A percentile compares a stretch with the other conserved stretches of the same genome.
Evolutionary conservation across 2,113 vertebrate genomes (phyloP).

Genomic region (Stigmatopora nigra): DNA sequence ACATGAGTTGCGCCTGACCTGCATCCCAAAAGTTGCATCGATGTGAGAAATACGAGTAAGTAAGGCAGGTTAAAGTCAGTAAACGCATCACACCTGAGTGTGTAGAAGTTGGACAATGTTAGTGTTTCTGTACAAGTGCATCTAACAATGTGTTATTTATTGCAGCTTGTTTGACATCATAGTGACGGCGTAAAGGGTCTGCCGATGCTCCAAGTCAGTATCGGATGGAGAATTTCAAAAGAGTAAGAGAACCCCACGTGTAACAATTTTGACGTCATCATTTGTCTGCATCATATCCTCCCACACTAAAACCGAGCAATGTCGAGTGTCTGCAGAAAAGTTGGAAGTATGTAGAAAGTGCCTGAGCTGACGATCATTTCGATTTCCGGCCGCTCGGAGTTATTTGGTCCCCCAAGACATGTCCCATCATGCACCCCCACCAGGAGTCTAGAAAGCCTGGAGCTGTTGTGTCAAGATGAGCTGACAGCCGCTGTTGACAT

Average conservation of each 20-base stretch:
- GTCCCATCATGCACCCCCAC: constrained; percentile 21
- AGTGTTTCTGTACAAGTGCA: constrained; percentile 50
- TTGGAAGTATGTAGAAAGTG: constrained; percentile 5
- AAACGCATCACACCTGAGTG: constrained; percentile 46
- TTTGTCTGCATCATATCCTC: constrained; percentile 14
- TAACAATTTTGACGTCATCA: constrained; percentile 2
- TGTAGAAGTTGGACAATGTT: constrained; percentile 42
- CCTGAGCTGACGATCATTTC: constrained; percentile 25
- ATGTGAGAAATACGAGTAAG: constrained; percentile 23
- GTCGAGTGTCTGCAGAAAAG: constrained; percentile 13
- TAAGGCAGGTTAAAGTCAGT: constrained; percentile 50
- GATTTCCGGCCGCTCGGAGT: constrained; percentile 25
- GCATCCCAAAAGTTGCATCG: constrained; percentile 51
- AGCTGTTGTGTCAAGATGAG: constrained; percentile 97
- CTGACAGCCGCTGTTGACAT: constrained; percentile 96
- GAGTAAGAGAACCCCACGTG: neutral
- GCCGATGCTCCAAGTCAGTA: constrained; percentile 2
- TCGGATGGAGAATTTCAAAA: constrained; percentile 2
- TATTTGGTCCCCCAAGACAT: constrained; percentile 57
- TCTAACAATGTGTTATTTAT: neutral
- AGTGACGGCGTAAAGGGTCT: neutral
- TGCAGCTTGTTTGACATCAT: constrained; percentile 25
- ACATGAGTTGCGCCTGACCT: constrained; percentile 45
- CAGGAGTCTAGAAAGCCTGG: constrained; percentile 80
- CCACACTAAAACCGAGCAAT: constrained; percentile 8